phyloP scores from a whole-genome alignment of 64 coral and sea anemone genomes.

The Actinia tenebrosa region DNA sequence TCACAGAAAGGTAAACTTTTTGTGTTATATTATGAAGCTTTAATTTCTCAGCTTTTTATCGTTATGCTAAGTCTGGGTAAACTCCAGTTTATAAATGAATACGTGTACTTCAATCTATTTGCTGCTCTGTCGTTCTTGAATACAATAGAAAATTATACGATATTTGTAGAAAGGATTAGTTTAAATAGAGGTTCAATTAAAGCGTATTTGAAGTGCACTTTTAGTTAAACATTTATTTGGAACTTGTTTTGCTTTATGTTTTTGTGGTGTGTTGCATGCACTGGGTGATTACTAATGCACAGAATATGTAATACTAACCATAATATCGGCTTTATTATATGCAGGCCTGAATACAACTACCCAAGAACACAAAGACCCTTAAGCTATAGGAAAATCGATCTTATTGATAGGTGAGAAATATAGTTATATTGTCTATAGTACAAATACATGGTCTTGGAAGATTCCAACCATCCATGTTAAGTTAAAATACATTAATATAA shows the following conservation, averaged over 20 bases:
- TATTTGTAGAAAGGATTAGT: constrained; percentile 5
- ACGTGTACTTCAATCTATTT: neutral
- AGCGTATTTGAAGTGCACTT: neutral
- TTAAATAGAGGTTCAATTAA: neutral
- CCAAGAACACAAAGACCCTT: neutral
- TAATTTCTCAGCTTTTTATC: neutral
- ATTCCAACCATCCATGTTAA: neutral
- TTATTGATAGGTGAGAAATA: neutral
- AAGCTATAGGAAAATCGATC: constrained; percentile 15
- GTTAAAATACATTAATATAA: neutral
- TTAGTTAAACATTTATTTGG: neutral
- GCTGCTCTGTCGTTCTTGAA: neutral
- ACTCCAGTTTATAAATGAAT: neutral
- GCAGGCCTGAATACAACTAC: neutral
- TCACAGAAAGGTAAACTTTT: neutral
- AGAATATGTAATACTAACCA: neutral
- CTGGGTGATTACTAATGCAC: neutral
- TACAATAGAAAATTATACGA: constrained; percentile 4
- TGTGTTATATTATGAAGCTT: neutral
- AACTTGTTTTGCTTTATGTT: neutral
- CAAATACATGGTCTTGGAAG: neutral
- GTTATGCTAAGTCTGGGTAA: neutral
- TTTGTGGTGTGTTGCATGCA: neutral
- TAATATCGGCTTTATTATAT: neutral
- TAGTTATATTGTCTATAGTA: neutral